A percentile compares a stretch with the other conserved stretches of the same genome.
Evolutionary conservation across 2,888 invertebrate species (phyloP).

Genomic region (Tiphia femorata): DNA sequence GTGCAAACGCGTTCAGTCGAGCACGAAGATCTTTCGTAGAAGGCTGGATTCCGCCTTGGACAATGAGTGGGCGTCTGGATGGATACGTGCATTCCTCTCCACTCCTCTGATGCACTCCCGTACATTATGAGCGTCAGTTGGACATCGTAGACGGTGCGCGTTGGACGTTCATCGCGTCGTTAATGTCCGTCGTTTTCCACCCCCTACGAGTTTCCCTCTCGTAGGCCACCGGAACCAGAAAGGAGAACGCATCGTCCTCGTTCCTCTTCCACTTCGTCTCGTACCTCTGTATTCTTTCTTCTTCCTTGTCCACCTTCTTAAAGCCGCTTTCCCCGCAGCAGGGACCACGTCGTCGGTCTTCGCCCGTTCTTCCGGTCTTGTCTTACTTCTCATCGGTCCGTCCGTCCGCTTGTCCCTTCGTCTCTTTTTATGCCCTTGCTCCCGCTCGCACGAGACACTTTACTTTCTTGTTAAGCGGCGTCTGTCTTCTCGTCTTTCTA

Average conservation of each 20-base stretch:
- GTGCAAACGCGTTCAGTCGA: too few relatives aligned
- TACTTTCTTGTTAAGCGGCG: conserved; percentile 1
- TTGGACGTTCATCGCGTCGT: conserved; percentile 56
- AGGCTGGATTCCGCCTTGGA: conserved; percentile 29
- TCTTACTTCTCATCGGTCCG: too few relatives aligned
- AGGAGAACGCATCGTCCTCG: background rate
- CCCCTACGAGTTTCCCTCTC: conserved; percentile 20
- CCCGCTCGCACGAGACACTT: too few relatives aligned
- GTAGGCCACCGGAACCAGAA: too few relatives aligned
- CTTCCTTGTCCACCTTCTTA: background rate
- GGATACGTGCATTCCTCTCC: conserved; percentile 25
- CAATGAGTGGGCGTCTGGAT: conserved; percentile 42
- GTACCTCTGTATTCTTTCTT: background rate
- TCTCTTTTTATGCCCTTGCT: too few relatives aligned
- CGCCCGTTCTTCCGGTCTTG: too few relatives aligned
- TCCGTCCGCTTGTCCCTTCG: too few relatives aligned
- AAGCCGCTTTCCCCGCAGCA: too few relatives aligned
- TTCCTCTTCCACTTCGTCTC: conserved; percentile 9
- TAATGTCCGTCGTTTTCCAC: conserved; percentile 55
- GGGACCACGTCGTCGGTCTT: too few relatives aligned
- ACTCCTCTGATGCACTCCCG: conserved; percentile 23
- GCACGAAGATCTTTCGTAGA: background rate
- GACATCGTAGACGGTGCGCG: conserved; percentile 51
- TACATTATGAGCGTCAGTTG: conserved; percentile 42
- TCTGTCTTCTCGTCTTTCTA: conserved; percentile 7